Percentiles rank a stretch among this genome's conserved stretches.
Conservation (phyloP, 2,888 invertebrate genomes). For the Drosophila rellima region DNA sequence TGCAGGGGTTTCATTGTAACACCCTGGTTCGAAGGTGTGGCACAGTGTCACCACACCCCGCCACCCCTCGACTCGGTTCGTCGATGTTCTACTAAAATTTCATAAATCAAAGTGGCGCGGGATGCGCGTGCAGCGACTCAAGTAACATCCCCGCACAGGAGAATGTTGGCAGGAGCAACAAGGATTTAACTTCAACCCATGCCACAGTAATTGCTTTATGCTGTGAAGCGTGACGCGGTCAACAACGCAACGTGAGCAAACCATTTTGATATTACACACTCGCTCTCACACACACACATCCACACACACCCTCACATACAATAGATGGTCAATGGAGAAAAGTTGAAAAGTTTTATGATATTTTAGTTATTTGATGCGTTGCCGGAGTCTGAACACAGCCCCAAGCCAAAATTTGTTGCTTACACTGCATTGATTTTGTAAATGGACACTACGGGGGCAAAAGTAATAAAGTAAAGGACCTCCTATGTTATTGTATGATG, state of each 20-base stretch:
- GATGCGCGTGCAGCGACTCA: conserved; percentile 44
- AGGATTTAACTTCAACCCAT: conserved; percentile 64
- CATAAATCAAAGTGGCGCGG: conserved; percentile 73
- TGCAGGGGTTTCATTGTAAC: neutral
- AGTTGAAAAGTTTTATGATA: conserved; percentile 74
- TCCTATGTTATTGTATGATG: neutral
- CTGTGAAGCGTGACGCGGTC: conserved; percentile 77
- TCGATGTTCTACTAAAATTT: conserved; percentile 59
- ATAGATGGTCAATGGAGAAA: conserved; percentile 46
- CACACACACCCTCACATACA: conserved; percentile 1
- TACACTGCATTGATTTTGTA: conserved; percentile 47
- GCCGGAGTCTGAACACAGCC: conserved; percentile 31
- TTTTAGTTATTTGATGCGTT: conserved; percentile 66
- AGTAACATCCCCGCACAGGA: conserved; percentile 20
- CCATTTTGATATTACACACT: conserved; percentile 69
- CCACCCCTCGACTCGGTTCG: neutral
- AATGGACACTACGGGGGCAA: conserved; percentile 29
- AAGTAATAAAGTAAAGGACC: neutral
- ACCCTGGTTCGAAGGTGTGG: conserved; percentile 22
- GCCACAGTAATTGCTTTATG: conserved; percentile 75
- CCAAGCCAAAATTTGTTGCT: conserved; percentile 35
- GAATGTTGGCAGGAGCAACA: conserved; percentile 1
- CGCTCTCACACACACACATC: conserved; percentile 10
- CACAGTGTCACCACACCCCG: conserved; percentile 29
- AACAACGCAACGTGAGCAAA: conserved; percentile 74